Evolutionary conservation across 2,113 vertebrate species (phyloP).

Genomic region (Cathartes aura): DNA sequence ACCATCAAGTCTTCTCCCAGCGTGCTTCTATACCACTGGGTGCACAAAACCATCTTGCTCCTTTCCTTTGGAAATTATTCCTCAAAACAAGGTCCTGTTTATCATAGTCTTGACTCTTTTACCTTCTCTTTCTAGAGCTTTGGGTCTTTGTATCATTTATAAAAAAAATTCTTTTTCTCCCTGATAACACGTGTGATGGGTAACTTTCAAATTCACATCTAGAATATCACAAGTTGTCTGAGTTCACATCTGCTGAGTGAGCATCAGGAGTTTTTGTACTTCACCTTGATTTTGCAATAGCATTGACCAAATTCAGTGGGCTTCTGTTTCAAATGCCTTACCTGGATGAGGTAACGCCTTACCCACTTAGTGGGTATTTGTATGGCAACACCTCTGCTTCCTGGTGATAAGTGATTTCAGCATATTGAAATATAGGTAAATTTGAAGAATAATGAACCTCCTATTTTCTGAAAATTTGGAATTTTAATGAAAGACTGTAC

Average conservation of each 20-base stretch:
- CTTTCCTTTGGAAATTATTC: background rate
- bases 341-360: background rate
- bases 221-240: background rate
- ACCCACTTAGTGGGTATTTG: background rate
- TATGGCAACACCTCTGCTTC: background rate
- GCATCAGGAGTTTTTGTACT: background rate
- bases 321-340: background rate
- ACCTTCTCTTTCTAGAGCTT: background rate
- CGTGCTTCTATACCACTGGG: background rate
- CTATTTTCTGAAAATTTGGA: background rate
- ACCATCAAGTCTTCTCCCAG: background rate
- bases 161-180: background rate
- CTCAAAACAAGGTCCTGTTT: background rate
- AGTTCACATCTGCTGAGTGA: background rate
- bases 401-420: background rate
- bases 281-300: background rate
- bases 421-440: background rate
- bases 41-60: background rate
- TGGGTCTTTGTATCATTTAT: background rate
- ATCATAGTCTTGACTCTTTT: background rate
- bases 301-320: background rate
- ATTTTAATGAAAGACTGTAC: conserved; percentile 1
- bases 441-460: background rate
- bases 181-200: background rate
- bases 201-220: background rate